Percentiles rank a stretch among this genome's conserved stretches.
These are phyloP conservation scores for Dromaius novaehollandiae DNA, from an alignment of 2,113 vertebrate genomes.

Conservation along the genomic window DNA sequence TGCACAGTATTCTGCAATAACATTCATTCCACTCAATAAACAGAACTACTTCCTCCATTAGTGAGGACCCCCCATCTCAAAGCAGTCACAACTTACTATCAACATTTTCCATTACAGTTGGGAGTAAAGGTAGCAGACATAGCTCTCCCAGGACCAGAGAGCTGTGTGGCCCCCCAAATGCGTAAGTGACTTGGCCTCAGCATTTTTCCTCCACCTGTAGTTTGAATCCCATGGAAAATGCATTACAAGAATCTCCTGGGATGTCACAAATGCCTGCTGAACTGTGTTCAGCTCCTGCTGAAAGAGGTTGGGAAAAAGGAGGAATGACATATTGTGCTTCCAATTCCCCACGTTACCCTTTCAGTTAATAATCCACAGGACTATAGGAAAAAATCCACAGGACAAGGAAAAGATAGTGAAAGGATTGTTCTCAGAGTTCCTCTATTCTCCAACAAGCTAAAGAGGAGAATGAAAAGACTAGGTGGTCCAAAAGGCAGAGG, in stretches of 20 bases:
- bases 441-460: background rate
- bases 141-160: background rate
- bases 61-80: background rate
- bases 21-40: too few relatives aligned
- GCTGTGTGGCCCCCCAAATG: fast-evolving
- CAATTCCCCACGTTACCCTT: fast-evolving
- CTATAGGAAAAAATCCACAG: background rate
- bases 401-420: background rate
- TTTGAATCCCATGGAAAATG: fast-evolving
- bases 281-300: background rate
- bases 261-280: background rate
- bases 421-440: background rate
- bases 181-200: background rate
- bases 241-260: background rate
- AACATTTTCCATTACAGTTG: background rate
- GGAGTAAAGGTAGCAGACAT: background rate
- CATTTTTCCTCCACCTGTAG: background rate
- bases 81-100: background rate
- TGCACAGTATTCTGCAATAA: background rate
- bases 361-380: background rate
- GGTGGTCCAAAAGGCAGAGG: background rate
- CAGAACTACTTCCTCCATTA: background rate
- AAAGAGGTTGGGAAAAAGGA: background rate
- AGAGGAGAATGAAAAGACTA: background rate
- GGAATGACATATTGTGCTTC: background rate